Conservation (phyloP, 2,113 vertebrate species). For the Trinectes maculatus region DNA sequence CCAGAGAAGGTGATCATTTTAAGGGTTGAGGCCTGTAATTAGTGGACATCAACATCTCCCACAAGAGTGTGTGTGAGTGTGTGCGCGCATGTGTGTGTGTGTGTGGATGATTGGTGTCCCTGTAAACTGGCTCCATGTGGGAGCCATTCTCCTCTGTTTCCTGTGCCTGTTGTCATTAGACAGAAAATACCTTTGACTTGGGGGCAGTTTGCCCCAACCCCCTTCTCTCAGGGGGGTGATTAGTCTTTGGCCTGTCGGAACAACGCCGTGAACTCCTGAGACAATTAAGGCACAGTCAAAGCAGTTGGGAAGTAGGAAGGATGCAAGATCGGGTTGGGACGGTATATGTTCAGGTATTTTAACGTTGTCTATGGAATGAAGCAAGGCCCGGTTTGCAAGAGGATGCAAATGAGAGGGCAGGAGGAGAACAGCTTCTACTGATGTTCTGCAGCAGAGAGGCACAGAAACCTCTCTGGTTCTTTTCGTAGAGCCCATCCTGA, state of each 20-base stretch:
- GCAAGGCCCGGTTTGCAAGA: slow-evolving; percentile 19
- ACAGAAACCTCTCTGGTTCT: slow-evolving; percentile 31
- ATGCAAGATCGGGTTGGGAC: slow-evolving; percentile 4
- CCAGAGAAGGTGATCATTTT: slow-evolving; percentile 63
- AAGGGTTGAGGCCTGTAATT: slow-evolving; percentile 62
- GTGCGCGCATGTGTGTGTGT: slow-evolving; percentile 31
- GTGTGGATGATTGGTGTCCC: slow-evolving; percentile 66
- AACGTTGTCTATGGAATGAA: slow-evolving; percentile 8
- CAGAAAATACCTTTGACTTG: slow-evolving; percentile 72
- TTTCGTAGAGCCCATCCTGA: slow-evolving; percentile 48
- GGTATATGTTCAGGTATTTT: background rate
- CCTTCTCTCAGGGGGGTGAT: slow-evolving; percentile 69
- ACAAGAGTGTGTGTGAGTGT: background rate
- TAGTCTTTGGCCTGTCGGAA: slow-evolving; percentile 59
- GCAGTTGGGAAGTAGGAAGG: background rate
- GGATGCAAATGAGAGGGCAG: slow-evolving; percentile 6
- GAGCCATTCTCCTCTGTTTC: slow-evolving; percentile 73
- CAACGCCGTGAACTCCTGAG: slow-evolving; percentile 41
- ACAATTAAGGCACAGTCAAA: slow-evolving; percentile 16
- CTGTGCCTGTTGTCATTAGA: slow-evolving; percentile 77
- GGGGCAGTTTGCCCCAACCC: slow-evolving; percentile 59
- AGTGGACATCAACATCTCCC: slow-evolving; percentile 60
- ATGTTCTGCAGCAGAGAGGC: slow-evolving; percentile 25
- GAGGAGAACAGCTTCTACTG: background rate
- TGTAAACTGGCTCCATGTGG: slow-evolving; percentile 75